A percentile compares a stretch with the other conserved stretches of the same genome.
These are phyloP conservation scores for Drosophila greeni DNA, from an alignment of 2,888 invertebrate species.

Conservation along the genomic window DNA sequence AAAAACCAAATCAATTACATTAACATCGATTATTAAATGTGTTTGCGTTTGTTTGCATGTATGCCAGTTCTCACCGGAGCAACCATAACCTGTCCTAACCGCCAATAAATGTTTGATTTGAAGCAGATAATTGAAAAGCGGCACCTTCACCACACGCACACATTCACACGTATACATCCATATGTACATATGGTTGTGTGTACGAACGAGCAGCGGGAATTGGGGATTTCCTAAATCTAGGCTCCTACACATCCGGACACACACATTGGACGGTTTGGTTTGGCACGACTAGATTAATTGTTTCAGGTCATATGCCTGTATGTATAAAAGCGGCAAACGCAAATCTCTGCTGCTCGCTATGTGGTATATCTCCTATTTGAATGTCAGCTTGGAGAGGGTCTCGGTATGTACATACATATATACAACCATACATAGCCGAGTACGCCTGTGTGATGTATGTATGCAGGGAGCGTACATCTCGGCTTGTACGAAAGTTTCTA, in stretches of 20 bases:
- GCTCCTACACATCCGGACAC: conserved; percentile 8
- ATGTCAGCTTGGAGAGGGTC: conserved; percentile 34
- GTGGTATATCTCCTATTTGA: conserved; percentile 25
- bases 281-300: conserved; percentile 11
- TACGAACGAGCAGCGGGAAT: not conserved
- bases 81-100: conserved; percentile 48
- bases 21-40: conserved; percentile 1
- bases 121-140: conserved; percentile 45
- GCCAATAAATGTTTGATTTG: conserved; percentile 25
- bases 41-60: not conserved
- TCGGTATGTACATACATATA: not conserved
- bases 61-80: conserved; percentile 39
- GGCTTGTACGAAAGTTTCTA: conserved; percentile 49
- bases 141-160: conserved; percentile 24
- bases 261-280: conserved; percentile 5
- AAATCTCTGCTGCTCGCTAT: conserved; percentile 30
- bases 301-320: conserved; percentile 25
- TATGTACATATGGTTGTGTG: conserved; percentile 1
- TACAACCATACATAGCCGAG: conserved; percentile 8
- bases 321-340: conserved; percentile 19
- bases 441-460: conserved; percentile 18
- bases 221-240: conserved; percentile 28
- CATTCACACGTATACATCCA: not conserved
- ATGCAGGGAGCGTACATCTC: conserved; percentile 31
- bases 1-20: not conserved